Evolutionary conservation across 2,113 vertebrate genomes (phyloP).

Genomic region (Neolamprologus sp.): DNA sequence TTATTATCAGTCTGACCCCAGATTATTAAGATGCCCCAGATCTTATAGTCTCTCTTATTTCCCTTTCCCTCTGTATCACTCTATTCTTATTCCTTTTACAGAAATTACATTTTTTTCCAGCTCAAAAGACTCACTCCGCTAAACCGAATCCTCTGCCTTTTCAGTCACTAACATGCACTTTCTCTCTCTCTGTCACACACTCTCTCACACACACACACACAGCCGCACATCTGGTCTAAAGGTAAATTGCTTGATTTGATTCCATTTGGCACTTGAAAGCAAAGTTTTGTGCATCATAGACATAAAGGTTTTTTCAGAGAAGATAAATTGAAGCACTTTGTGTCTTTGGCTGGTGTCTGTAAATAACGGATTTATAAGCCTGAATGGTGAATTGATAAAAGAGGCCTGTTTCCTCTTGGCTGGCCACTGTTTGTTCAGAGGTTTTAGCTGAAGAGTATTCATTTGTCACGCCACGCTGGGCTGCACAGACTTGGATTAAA

Average conservation of each 20-base stretch:
- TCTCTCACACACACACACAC: not conserved
- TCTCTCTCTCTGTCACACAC: not conserved
- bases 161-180: not conserved
- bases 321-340: not conserved
- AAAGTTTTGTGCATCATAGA: not conserved
- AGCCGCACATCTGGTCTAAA: not conserved
- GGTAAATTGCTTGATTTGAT: constrained; percentile 1
- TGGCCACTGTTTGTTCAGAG: constrained; percentile 44
- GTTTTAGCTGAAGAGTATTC: constrained; percentile 46
- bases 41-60: not conserved
- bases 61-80: not conserved
- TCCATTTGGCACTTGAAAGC: not conserved
- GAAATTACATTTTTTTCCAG: constrained; percentile 8
- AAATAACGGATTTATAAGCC: constrained; percentile 1
- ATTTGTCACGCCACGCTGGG: constrained; percentile 46
- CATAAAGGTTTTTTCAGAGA: not conserved
- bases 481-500: constrained; percentile 29
- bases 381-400: constrained; percentile 11
- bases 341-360: not conserved
- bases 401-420: not conserved
- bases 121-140: not conserved
- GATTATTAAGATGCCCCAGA: not conserved
- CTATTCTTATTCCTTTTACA: not conserved
- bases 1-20: not conserved
- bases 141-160: not conserved